These are phyloP conservation scores for Sceloporus undulatus DNA, from an alignment of 2,113 vertebrate genomes.

Conservation along the genomic window DNA sequence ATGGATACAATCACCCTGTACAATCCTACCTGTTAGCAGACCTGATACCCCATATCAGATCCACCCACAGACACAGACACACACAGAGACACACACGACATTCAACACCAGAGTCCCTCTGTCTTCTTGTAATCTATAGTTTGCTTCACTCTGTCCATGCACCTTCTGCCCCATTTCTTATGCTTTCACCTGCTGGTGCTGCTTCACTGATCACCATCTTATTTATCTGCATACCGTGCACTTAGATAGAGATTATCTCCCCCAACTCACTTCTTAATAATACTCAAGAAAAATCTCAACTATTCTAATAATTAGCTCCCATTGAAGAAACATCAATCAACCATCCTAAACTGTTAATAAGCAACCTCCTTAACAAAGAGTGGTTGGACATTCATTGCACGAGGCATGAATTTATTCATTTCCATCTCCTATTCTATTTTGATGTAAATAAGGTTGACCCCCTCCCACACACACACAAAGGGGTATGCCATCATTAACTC, in stretches of 20 bases:
- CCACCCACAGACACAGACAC: too few relatives aligned
- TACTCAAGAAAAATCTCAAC: neutral
- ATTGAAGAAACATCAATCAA: neutral
- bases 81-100: too few relatives aligned
- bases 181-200: too few relatives aligned
- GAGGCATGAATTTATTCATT: conserved; percentile 34
- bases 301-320: neutral
- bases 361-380: neutral
- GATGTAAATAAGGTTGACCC: conserved; percentile 51
- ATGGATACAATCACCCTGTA: neutral
- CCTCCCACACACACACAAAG: conserved; percentile 19
- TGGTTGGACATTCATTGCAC: conserved; percentile 13
- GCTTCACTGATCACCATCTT: too few relatives aligned
- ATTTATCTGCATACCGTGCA: neutral
- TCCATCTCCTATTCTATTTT: conserved; percentile 42
- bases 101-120: too few relatives aligned
- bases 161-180: too few relatives aligned
- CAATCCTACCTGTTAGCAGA: neutral
- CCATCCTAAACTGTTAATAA: neutral
- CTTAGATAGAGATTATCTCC: neutral
- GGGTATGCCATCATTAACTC: conserved; percentile 57
- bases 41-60: neutral
- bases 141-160: too few relatives aligned
- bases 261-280: neutral
- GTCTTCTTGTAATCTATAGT: too few relatives aligned